Conservation (phyloP, 2,113 vertebrate genomes). For the Chamaea fasciata region DNA sequence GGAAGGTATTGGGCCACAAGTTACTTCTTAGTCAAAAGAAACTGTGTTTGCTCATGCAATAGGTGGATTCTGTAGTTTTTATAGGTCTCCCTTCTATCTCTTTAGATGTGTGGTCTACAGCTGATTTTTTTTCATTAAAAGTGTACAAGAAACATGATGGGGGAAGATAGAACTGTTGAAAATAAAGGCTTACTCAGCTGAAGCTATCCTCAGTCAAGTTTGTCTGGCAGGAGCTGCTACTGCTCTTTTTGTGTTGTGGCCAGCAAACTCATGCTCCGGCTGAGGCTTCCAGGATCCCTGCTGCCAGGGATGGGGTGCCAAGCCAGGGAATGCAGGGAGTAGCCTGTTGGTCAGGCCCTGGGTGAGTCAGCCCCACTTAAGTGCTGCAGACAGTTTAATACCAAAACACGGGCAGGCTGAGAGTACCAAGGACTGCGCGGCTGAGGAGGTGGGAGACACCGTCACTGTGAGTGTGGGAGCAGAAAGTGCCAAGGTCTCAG, state of each 20-base stretch:
- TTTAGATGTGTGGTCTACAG: background rate
- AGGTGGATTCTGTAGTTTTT: background rate
- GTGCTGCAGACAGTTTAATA: accelerated
- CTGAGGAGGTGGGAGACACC: background rate
- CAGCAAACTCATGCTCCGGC: background rate
- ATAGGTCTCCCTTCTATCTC: background rate
- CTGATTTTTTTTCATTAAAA: background rate
- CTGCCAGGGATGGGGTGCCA: background rate
- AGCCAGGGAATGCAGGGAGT: background rate
- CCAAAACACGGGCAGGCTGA: background rate
- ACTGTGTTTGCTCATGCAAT: background rate
- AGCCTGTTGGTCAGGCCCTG: background rate
- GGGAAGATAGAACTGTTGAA: background rate
- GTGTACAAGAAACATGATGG: background rate
- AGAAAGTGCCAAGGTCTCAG: background rate
- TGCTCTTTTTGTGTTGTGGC: background rate
- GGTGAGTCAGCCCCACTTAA: background rate
- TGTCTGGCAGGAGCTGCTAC: background rate
- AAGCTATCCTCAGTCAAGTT: background rate
- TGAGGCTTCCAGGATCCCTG: background rate
- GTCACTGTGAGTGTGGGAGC: background rate
- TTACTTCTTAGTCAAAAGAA: background rate
- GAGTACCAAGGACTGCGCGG: background rate
- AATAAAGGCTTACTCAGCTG: background rate
- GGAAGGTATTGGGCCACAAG: accelerated